Conservation (phyloP, 92 coral and sea anemone genomes). For the Phenganax subtilis region DNA sequence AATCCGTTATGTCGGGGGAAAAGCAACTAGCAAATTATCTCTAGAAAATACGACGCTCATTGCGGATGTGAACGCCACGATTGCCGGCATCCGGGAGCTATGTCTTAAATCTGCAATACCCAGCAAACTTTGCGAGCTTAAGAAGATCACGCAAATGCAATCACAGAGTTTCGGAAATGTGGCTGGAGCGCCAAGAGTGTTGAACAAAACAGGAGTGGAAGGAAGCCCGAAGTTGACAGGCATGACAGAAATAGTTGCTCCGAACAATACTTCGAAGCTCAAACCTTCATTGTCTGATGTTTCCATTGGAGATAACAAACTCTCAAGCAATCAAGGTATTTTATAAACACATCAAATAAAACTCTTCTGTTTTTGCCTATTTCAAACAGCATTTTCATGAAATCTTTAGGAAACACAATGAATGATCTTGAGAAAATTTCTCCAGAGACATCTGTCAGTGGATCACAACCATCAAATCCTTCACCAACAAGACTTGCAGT, state of each 20-base stretch:
- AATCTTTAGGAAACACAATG: neutral
- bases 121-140: neutral
- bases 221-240: neutral
- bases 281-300: neutral
- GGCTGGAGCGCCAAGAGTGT: neutral
- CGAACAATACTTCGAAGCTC: neutral
- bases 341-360: too few species aligned
- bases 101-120: slow-evolving; percentile 23
- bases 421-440: neutral
- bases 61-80: slow-evolving; percentile 30
- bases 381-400: neutral
- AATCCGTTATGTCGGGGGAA: slow-evolving; percentile 29
- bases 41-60: slow-evolving; percentile 27
- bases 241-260: neutral
- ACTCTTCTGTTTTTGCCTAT: too few species aligned
- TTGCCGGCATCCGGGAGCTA: slow-evolving; percentile 24
- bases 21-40: slow-evolving; percentile 32
- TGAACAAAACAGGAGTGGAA: neutral
- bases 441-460: neutral
- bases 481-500: too few species aligned
- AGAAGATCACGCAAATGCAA: slow-evolving; percentile 26
- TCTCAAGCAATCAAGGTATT: slow-evolving; percentile 1
- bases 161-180: slow-evolving; percentile 25
- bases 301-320: neutral
- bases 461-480: neutral